Evolutionary conservation across 92 coral and sea anemone species (phyloP), one percentile per base, ranked within the genome.

Genomic region (Muricea muricata): DNA sequence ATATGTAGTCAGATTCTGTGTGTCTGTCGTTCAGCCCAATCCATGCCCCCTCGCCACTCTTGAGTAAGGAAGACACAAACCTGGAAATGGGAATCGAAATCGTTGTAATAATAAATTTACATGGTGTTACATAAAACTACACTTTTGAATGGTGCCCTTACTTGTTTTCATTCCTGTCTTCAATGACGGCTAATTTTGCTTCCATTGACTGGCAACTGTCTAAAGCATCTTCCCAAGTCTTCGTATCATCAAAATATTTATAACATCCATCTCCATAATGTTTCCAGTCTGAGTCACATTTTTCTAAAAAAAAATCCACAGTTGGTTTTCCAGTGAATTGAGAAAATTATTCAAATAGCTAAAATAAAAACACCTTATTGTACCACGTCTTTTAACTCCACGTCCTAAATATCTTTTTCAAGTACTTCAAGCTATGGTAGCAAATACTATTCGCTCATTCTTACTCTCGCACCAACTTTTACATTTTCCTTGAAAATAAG

Each of bases 11-110:
- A 13, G 93, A 79, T 70, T 95, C 98, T 29, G 75, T 80, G 35
- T 91, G 81, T 90, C 91, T 91, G 88, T 95, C 98, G 83, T 93
- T 95, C 63, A 95, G 74, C 32, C 98, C 98, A 4, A 95, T 83
- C 98, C 98, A 95, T 1, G 83, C 98, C 0, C 98, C 98, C 58
- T 88, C 92, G 26, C 97, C 98, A 26, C 97, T 85, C 57, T 81
- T 75, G 7, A 95, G 85, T 12, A 95, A 92, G 28, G 85, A 73
- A 30, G 94, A 97, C 9, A 95, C 91, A 75, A 95, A 93, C 33
- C 98, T 95, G 56, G 0, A 60, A 56, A 68, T 28, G 5, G 34
- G 23, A 17, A 65, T 4, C 11, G 7, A 21, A 0, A 0, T 7
- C 15, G n/a, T n/a, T n/a, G n/a, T n/a, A n/a, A n/a, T n/a, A n/a